Base-by-base conservation (phyloP, 2,888 invertebrate species). In the Drosophila barbarae region DNA sequence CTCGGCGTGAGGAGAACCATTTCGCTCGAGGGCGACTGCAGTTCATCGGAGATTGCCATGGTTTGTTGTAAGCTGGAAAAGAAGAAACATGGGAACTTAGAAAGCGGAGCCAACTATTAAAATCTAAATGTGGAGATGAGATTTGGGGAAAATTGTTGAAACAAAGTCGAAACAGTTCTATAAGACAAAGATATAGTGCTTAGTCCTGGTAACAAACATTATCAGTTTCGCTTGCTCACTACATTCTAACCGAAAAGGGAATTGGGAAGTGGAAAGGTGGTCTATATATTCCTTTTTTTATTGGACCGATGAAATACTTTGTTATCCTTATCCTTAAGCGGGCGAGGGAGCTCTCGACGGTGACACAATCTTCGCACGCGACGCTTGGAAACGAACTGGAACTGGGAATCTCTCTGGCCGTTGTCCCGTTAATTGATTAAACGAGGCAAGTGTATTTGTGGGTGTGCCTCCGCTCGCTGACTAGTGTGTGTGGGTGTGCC, bases 1-100 rank as follows among this genome's bases (percentile, higher is more conserved):
- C 67, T 79, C 1, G 90, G 90, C 30, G 88, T 88, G 36, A 90
- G 85, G 28, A 90, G 73, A 42, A 87, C 88, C 82, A 89, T 87
- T 85, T 90, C 90, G 68, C 88, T 88, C 12, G 86, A 80, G 5
- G 89, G 88, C 55, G 89, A 88, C 60, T 85, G 84, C 49, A 87
- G 58, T 26, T 87, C 79, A 34, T 71, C 73, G 49, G 75, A 53
- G 30, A 69, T 71, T 39, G 76, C 56, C 88, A 88, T 88, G 55
- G 18, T 54, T 18, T 4, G 7, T 18, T 46, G 12, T 21, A 18
- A 46, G 1, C 46, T 46, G 13, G 3, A 30, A 32, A 2, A 5
- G 1, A 32, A 1, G 1, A 5, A 46, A 44, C 3, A 13, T 1
- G 5, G 28, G 6, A 3, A 42, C 5, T 26, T 9, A 15, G 1